Percentiles rank a stretch among this genome's conserved stretches.
Evolutionary conservation across 2,113 vertebrate genomes (phyloP).

Genomic region (Carollia perspicillata): DNA sequence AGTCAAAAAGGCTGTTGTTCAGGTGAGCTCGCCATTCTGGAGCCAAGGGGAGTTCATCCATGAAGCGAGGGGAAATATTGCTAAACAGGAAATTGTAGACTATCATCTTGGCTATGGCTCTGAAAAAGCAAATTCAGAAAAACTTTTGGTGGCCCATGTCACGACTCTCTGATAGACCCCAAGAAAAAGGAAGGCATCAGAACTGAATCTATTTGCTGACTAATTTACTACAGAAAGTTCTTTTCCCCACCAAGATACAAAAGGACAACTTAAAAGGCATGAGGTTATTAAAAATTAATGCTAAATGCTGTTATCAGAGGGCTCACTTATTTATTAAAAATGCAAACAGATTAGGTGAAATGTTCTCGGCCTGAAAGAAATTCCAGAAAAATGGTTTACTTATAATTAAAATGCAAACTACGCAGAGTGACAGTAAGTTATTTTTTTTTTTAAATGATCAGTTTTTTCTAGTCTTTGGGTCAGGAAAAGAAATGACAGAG

Average conservation of each 20-base stretch:
- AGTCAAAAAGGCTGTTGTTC: neutral
- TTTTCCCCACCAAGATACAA: conserved; percentile 62
- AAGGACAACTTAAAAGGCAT: conserved; percentile 71
- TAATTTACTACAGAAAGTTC: conserved; percentile 62
- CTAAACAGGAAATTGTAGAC: conserved; percentile 25
- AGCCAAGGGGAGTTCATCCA: neutral
- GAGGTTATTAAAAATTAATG: conserved; percentile 78
- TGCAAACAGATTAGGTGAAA: conserved; percentile 65
- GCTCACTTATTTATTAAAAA: conserved; percentile 81
- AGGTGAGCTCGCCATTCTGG: neutral
- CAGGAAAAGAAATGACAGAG: conserved; percentile 53
- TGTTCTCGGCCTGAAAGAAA: conserved; percentile 61
- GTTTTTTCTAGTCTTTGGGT: conserved; percentile 52
- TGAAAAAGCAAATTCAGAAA: neutral
- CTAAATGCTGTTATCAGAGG: conserved; percentile 52
- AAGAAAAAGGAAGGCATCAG: neutral
- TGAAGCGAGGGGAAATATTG: neutral
- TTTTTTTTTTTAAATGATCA: conserved; percentile 39
- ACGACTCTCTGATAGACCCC: neutral
- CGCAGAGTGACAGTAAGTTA: conserved; percentile 47
- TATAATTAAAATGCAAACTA: conserved; percentile 67
- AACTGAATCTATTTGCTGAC: conserved; percentile 61
- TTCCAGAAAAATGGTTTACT: conserved; percentile 69
- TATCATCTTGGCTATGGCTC: neutral
- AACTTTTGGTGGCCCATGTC: neutral